These are phyloP conservation scores for Circaetus cinerascens DNA, from an alignment of 2,113 vertebrate species.

Conservation along the genomic window DNA sequence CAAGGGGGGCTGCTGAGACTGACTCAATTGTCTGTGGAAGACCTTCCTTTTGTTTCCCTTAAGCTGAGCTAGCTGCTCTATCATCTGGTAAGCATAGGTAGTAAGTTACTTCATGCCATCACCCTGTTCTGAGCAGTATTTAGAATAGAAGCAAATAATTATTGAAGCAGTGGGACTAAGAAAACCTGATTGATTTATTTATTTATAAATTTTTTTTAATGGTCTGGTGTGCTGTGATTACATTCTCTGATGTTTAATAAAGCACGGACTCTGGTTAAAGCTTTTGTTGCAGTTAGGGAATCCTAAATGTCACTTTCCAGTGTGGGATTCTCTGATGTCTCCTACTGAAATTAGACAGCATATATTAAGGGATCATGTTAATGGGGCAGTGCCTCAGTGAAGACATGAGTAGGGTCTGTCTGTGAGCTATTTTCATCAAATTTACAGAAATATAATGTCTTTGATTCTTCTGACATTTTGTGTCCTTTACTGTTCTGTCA, in stretches of 20 bases:
- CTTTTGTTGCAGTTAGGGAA: not conserved
- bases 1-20: not conserved
- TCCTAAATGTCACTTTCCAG: not conserved
- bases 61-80: not conserved
- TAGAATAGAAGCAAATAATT: not conserved
- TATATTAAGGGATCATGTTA: not conserved
- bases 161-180: not conserved
- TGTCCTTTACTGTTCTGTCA: not conserved
- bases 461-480: not conserved
- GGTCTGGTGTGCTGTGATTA: not conserved
- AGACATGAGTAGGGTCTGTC: not conserved
- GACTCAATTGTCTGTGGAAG: not conserved
- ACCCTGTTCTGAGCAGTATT: not conserved
- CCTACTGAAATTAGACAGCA: not conserved
- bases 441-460: not conserved
- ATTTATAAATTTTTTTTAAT: not conserved
- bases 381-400: not conserved
- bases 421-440: not conserved
- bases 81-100: not conserved
- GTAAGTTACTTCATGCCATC: not conserved
- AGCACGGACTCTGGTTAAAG: not conserved
- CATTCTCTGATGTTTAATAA: not conserved
- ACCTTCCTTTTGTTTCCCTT: not conserved
- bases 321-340: not conserved
- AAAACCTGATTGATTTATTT: accelerated